Percentiles rank a stretch among this genome's conserved stretches.
phyloP scores from a whole-genome alignment of 2,888 invertebrate species.

The Microchrysa polita region DNA sequence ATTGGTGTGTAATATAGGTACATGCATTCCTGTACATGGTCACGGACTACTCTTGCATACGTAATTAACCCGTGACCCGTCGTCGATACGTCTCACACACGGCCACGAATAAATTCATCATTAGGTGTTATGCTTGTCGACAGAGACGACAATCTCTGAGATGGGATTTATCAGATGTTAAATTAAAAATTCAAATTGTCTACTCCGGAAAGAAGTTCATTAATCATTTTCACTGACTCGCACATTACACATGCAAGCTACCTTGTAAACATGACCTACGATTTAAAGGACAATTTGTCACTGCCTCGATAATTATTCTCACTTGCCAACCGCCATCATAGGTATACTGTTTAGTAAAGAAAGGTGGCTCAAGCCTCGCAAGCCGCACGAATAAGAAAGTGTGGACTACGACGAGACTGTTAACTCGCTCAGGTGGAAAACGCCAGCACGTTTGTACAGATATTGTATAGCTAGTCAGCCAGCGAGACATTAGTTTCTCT shows the following conservation, averaged over 20 bases:
- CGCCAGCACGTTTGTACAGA: too few species aligned
- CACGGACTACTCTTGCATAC: conserved; percentile 23
- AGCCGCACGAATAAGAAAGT: background rate
- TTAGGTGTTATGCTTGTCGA: conserved; percentile 24
- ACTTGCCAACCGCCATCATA: too few species aligned
- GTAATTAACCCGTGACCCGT: conserved; percentile 27
- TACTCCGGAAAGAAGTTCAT: conserved; percentile 22
- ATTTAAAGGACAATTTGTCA: conserved; percentile 43
- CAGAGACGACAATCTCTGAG: conserved; percentile 31
- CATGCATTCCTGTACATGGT: background rate
- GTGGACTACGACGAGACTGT: background rate
- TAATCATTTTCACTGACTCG: conserved; percentile 35
- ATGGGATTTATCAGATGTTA: conserved; percentile 30
- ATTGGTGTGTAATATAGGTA: background rate
- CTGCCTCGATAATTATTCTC: conserved; percentile 44
- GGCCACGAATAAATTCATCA: conserved; percentile 33
- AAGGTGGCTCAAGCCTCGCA: conserved; percentile 5
- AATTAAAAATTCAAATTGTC: conserved; percentile 44
- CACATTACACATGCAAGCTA: conserved; percentile 41
- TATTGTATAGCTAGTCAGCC: background rate
- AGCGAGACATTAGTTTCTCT: background rate
- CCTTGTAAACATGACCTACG: conserved; percentile 43
- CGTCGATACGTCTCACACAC: background rate
- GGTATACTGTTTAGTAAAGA: background rate
- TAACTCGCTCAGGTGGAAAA: background rate